Conservation (phyloP, 2,888 invertebrate species). For the Laothoe populi region DNA sequence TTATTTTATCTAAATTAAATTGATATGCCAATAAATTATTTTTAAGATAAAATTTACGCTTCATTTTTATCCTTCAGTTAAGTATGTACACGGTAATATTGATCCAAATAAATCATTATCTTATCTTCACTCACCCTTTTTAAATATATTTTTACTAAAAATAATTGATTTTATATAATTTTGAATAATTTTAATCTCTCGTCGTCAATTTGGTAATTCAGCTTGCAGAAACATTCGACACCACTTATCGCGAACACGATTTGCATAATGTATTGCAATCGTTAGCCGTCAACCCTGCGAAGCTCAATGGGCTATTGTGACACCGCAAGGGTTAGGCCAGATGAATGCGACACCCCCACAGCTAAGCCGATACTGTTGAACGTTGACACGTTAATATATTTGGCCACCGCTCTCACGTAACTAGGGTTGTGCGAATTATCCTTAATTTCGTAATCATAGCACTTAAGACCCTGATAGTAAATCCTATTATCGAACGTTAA, state of each 20-base stretch:
- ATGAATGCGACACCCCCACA: constrained; percentile 67
- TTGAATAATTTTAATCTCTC: background rate
- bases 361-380: constrained; percentile 59
- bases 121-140: too few relatives aligned
- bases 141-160: too few relatives aligned
- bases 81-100: too few relatives aligned
- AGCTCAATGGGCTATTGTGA: constrained; percentile 66
- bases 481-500: too few relatives aligned
- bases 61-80: too few relatives aligned
- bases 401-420: constrained; percentile 20
- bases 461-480: background rate
- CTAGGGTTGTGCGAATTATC: constrained; percentile 20
- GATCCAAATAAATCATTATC: too few relatives aligned
- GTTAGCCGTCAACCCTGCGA: constrained; percentile 53
- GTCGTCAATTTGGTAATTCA: background rate
- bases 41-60: too few relatives aligned
- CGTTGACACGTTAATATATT: constrained; percentile 64
- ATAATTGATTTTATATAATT: too few relatives aligned
- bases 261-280: constrained; percentile 67
- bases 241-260: constrained; percentile 30
- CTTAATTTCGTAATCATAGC: constrained; percentile 14
- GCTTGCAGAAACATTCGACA: constrained; percentile 4
- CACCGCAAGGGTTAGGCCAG: constrained; percentile 69
- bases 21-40: too few relatives aligned
- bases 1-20: too few relatives aligned